phyloP scores from a whole-genome alignment of 2,797 vertebrate genomes.

The Poeciliopsis presidionis region DNA sequence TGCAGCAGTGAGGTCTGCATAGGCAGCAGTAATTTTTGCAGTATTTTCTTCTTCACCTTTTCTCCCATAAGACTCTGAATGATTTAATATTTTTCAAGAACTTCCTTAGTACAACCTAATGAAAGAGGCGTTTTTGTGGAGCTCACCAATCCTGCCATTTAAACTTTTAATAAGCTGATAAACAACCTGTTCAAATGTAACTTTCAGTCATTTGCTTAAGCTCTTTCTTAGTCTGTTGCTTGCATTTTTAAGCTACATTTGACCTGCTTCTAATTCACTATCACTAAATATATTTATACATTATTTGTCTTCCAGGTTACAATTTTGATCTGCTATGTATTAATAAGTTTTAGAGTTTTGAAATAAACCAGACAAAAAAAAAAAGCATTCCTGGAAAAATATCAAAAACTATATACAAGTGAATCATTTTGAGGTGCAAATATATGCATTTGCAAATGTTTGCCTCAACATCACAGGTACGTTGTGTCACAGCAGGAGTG shows the following conservation, averaged over 20 bases:
- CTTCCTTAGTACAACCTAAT: background rate
- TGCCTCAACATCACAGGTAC: background rate
- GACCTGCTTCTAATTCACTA: background rate
- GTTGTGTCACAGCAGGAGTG: background rate
- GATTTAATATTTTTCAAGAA: background rate
- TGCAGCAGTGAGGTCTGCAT: too few relatives aligned
- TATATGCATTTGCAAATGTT: background rate
- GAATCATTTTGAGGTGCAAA: background rate
- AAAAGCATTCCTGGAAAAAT: background rate
- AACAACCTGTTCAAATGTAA: background rate
- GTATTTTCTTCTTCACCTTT: background rate
- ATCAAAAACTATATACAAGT: background rate
- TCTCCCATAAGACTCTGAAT: background rate
- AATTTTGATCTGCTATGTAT: background rate
- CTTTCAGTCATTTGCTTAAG: background rate
- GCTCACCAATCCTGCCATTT: background rate
- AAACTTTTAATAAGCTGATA: background rate
- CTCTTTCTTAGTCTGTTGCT: background rate
- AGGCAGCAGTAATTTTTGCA: background rate
- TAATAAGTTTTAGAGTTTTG: background rate
- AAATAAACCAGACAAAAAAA: background rate
- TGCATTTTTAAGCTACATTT: background rate
- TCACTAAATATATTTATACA: background rate
- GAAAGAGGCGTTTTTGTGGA: background rate
- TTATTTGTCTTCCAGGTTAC: background rate